A percentile compares a stretch with the other conserved stretches of the same genome.
Conservation (phyloP, 2,888 invertebrate species). For the Beris chalybata region DNA sequence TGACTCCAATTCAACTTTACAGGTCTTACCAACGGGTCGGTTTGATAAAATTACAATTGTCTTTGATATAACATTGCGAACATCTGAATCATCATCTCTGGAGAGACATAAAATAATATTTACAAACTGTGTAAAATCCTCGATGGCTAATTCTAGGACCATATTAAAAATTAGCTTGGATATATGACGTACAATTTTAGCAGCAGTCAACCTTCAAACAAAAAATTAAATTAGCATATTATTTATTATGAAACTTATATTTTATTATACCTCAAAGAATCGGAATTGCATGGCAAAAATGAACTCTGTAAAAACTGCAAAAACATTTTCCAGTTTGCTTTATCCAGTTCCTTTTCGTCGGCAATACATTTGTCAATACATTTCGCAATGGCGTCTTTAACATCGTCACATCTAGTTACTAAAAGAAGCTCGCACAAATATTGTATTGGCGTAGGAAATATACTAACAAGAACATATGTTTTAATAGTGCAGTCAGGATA, state of each 20-base stretch:
- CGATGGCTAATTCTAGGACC: conserved; percentile 39
- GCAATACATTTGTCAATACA: conserved; percentile 15
- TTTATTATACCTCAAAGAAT: conserved; percentile 29
- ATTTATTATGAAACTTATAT: background rate
- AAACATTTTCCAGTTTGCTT: background rate
- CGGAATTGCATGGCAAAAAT: conserved; percentile 29
- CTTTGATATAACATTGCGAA: conserved; percentile 46
- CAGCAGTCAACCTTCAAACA: conserved; percentile 44
- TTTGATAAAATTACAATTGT: conserved; percentile 39
- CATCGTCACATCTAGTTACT: conserved; percentile 8
- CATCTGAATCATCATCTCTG: conserved; percentile 49
- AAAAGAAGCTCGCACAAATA: conserved; percentile 1
- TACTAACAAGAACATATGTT: conserved; percentile 33
- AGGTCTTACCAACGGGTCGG: background rate
- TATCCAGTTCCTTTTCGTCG: background rate
- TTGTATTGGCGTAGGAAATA: background rate
- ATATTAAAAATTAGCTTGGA: conserved; percentile 39
- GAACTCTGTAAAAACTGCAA: conserved; percentile 28
- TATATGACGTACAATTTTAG: conserved; percentile 45
- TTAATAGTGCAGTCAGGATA: conserved; percentile 34
- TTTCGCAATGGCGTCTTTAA: conserved; percentile 16
- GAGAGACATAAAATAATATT: conserved; percentile 47
- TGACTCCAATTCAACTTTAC: no score
- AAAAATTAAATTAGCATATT: background rate
- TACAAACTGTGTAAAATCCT: conserved; percentile 43